Base-by-base conservation (phyloP, 2,113 vertebrate species). In the Rousettus leschenaultii region DNA sequence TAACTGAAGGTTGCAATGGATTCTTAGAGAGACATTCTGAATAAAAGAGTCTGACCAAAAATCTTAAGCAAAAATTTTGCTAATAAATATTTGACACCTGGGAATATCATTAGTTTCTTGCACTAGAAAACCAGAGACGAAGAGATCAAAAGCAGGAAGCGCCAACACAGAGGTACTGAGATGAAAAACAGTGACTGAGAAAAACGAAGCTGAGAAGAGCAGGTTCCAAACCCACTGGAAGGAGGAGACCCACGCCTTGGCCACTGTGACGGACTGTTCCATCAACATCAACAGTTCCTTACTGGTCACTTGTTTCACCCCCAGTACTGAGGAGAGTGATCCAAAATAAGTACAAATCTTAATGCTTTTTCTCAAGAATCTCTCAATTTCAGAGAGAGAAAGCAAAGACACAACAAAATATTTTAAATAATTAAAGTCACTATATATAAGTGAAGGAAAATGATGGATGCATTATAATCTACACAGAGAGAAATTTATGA, bases 1-100 rank as follows among this genome's bases (percentile, higher is more conserved):
- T 96, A 71, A 82, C 33, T 79, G 65, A 86, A 78, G 30, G 68
- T 51, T 59, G 55, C 57, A 73, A 61, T 71, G 43, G 77, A 82
- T 86, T 94, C 91, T 89, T 26, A 96, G 15, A 80, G 24, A 14
- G 14, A 78, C 6, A 75, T 53, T 94, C 22, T 21, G 35, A 94
- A 82, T 10, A 86, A 10, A 86, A 40, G 51, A 86, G 6, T 83
- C 66, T 70, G 51, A 75, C 53, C 74, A 78, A 95, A 95, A 86
- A 33, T 35, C 61, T 82, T 40, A 83, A 78, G 48, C 71, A 82
- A 70, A 94, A 82, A 93, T 65, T 83, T 82, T 61, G 14, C 75
- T 88, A 94, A n/a, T 70, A 82, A 82, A 14, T 86, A 94, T 66
- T 68, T 70, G 63, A 38, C 15, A 61, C 7, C 16, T 22, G 15